Evolutionary conservation across 2,797 vertebrate species (phyloP).

Genomic region (Karalla daura): DNA sequence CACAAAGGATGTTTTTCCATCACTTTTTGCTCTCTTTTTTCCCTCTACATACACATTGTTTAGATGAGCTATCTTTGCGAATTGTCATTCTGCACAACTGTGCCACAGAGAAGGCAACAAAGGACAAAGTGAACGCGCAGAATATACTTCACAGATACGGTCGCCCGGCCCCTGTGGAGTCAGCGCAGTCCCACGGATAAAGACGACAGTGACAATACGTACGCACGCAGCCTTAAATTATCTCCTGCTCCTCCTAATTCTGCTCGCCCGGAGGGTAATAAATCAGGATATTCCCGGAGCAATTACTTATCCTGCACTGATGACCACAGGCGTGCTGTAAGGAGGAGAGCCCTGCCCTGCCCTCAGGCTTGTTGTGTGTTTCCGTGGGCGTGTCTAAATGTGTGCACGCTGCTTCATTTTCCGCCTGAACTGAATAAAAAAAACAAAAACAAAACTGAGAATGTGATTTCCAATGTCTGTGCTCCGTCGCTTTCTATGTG

Average conservation of each 20-base stretch:
- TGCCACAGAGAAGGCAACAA: too few relatives aligned
- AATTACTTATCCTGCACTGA: constrained; percentile 60
- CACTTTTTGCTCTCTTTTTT: too few relatives aligned
- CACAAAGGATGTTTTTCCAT: neutral
- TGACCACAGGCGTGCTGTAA: constrained; percentile 67
- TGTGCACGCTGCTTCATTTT: constrained; percentile 9
- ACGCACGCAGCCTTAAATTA: neutral
- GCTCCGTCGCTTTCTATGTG: too few relatives aligned
- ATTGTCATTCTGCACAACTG: too few relatives aligned
- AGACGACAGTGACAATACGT: constrained; percentile 1
- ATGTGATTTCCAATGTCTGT: too few relatives aligned
- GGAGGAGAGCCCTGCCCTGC: constrained; percentile 68
- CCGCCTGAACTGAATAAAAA: constrained; percentile 15
- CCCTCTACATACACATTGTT: neutral
- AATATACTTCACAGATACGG: too few relatives aligned
- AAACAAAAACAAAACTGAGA: constrained; percentile 28
- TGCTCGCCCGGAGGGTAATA: constrained; percentile 35
- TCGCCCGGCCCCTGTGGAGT: too few relatives aligned
- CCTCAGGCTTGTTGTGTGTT: constrained; percentile 42
- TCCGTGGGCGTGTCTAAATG: constrained; percentile 15
- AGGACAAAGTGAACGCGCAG: too few relatives aligned
- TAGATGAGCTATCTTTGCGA: neutral
- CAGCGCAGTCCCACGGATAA: neutral
- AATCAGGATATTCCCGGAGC: constrained; percentile 56
- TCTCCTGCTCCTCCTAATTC: constrained; percentile 45